A percentile compares a stretch with the other conserved stretches of the same genome.
Conservation (phyloP, 2,888 invertebrate species). For the Harpagoxenus sublaevis region DNA sequence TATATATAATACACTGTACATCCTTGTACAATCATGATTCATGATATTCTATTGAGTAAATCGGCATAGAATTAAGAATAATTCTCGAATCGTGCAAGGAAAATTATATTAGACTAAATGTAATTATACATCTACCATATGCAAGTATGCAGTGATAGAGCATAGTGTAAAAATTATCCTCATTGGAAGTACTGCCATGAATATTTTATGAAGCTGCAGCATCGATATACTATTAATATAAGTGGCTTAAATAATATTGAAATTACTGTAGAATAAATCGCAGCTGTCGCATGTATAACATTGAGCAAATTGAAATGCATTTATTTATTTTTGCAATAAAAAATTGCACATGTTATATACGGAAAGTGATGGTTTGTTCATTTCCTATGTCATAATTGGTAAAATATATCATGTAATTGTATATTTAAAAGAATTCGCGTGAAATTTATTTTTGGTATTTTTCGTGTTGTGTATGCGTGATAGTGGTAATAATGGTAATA, state of each 20-base stretch:
- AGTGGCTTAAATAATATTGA: not conserved
- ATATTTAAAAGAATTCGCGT: not conserved
- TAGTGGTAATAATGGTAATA: not conserved
- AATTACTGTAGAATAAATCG: not conserved
- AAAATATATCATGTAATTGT: not conserved
- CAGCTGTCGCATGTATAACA: not conserved
- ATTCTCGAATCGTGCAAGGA: not conserved
- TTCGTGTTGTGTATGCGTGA: not conserved
- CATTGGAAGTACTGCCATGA: conserved; percentile 32
- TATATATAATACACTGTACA: not conserved
- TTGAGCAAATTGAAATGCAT: conserved; percentile 5
- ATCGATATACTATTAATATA: not conserved
- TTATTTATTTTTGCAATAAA: conserved; percentile 33
- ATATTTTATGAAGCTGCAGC: not conserved
- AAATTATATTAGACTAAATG: not conserved
- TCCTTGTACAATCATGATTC: not conserved
- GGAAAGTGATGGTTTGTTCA: not conserved
- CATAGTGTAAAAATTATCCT: not conserved
- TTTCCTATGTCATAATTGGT: not conserved
- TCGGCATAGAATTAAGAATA: not conserved
- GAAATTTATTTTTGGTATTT: conserved; percentile 9
- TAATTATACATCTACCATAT: not conserved
- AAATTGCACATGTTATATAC: not conserved
- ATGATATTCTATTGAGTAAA: not conserved
- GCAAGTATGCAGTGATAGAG: too few relatives aligned